Evolutionary conservation across 2,797 vertebrate species (phyloP), one percentile per base, ranked within the genome.

Genomic region (Cryptoprocta ferox): DNA sequence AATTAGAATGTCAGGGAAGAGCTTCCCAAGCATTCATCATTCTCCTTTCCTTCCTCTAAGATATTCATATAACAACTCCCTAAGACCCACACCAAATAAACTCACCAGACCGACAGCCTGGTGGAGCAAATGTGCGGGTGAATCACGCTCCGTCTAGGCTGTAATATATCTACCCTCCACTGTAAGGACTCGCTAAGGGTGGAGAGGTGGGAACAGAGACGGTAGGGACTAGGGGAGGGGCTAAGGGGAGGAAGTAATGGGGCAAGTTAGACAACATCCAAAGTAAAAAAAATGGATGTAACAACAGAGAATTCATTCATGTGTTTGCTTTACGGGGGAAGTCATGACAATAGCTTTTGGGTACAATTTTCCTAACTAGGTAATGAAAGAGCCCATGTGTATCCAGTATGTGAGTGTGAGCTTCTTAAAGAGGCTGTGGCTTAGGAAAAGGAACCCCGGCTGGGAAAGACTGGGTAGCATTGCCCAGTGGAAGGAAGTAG

Each of bases 1-100:
- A 97, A 97, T 95, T 91, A 95, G 86, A 84, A 94, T 80, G 91
- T 88, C 92, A 86, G 48, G 37, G 73, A 95, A 96, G 93, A 79
- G 83, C 65, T 73, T 81, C 18, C 61, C 75, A 78, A 39, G 91
- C 91, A 76, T 93, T 92, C 80, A 88, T 97, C 94, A 88, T 73
- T 93, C 91, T 89, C 96, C 81, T 39, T 80, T 92, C 92, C 45
- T 59, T 42, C 56, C 73, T 84, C 78, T 65, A 85, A 85, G 86
- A 97, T 90, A 89, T 48, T 92, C 89, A 76, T 16, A 61, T 0
- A 94, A 68, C 48, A 94, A 50, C 65, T 89, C 83, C 80, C 86
- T 59, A 13, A 94, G 93, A 93, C 63, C 83, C 66, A 94, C n/a
- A 63, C 53, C 30, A 4, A 70, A 89, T 70, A 89, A 94, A 78